Conservation (phyloP, 1,140 invertebrate genomes). For the Eurosta solidaginis region DNA sequence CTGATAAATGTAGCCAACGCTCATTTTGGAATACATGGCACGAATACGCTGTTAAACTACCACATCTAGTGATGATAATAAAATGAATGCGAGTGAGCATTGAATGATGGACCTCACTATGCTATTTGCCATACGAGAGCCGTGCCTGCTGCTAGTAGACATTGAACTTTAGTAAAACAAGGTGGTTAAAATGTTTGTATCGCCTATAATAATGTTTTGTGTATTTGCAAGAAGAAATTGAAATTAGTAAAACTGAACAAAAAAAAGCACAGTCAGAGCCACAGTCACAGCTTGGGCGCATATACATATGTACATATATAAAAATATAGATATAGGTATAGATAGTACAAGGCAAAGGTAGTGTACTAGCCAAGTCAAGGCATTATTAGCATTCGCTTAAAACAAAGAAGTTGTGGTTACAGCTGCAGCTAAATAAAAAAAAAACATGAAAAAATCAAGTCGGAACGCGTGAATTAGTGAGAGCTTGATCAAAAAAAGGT, state of each 20-base stretch:
- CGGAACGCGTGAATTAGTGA: constrained; percentile 5
- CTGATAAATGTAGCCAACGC: neutral
- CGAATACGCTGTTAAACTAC: neutral
- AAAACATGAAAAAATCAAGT: too few species aligned
- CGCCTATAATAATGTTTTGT: constrained; percentile 12
- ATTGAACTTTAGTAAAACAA: constrained; percentile 26
- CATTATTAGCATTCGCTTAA: constrained; percentile 24
- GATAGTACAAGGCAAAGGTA: constrained; percentile 21
- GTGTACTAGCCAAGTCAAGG: constrained; percentile 12
- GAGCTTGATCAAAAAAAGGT: neutral
- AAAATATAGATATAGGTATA: too few species aligned
- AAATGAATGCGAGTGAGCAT: neutral
- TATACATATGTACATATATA: too few species aligned
- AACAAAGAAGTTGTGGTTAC: constrained; percentile 26
- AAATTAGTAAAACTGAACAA: constrained; percentile 17
- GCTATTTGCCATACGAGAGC: constrained; percentile 15
- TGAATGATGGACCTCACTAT: too few species aligned
- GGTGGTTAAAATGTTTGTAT: constrained; percentile 15
- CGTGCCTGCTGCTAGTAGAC: constrained; percentile 5
- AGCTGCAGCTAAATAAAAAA: constrained; percentile 10
- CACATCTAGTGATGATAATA: too few species aligned
- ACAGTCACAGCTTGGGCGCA: constrained; percentile 11
- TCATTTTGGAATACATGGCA: neutral
- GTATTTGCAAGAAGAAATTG: constrained; percentile 28
- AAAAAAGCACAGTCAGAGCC: neutral